A percentile compares a stretch with the other conserved stretches of the same genome.
These are phyloP conservation scores for Lanius collurio DNA, from an alignment of 2,113 vertebrate species.

Conservation along the genomic window DNA sequence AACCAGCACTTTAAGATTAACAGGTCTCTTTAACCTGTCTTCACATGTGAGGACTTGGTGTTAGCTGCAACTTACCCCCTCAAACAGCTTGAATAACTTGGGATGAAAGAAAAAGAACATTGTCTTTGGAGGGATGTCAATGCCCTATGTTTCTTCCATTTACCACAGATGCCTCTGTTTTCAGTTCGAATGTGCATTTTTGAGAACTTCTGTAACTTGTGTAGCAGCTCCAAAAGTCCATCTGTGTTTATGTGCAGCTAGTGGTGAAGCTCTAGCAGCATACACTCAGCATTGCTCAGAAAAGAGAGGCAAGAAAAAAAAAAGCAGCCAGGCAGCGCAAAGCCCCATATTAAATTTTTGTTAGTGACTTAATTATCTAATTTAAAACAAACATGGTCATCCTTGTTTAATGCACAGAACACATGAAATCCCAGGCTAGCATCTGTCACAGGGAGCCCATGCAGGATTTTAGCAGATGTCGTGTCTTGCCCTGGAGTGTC, in stretches of 20 bases:
- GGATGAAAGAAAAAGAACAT: background rate
- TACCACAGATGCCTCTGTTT: background rate
- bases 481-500: background rate
- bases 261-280: background rate
- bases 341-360: background rate
- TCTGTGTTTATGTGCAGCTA: background rate
- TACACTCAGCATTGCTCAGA: background rate
- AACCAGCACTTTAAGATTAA: background rate
- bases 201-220: background rate
- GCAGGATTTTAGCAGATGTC: background rate
- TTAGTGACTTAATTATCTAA: background rate
- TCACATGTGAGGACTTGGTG: rapidly evolving
- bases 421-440: background rate
- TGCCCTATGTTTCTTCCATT: background rate
- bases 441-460: background rate
- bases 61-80: background rate
- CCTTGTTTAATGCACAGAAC: background rate
- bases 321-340: background rate
- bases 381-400: background rate
- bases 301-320: background rate
- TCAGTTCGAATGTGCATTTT: background rate
- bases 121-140: background rate
- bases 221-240: background rate
- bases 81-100: background rate
- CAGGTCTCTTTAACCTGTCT: background rate